These are phyloP conservation scores for Nephotettix cincticeps DNA, from an alignment of 1,140 invertebrate genomes.

Conservation along the genomic window DNA sequence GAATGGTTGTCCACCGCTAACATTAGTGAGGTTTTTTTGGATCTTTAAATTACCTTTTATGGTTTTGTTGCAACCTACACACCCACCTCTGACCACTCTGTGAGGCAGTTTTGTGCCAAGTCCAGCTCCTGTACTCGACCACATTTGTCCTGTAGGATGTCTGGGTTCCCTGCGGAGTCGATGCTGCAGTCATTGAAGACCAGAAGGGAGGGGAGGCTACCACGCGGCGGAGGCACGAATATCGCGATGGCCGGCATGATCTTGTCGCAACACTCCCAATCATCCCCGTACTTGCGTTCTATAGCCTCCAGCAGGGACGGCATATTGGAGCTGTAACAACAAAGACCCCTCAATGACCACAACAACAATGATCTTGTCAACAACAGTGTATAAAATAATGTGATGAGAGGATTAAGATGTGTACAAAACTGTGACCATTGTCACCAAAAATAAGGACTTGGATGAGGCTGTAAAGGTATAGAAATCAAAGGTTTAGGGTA, in stretches of 20 bases:
- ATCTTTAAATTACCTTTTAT: too few relatives aligned
- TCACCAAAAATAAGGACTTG: too few relatives aligned
- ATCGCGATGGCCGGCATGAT: slow-evolving; percentile 64
- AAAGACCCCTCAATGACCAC: too few relatives aligned
- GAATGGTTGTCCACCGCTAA: too few relatives aligned
- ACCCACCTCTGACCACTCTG: slow-evolving; percentile 77
- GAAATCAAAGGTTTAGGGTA: too few relatives aligned
- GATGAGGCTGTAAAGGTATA: too few relatives aligned
- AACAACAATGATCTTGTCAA: too few relatives aligned
- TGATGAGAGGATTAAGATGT: too few relatives aligned
- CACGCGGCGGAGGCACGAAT: slow-evolving; percentile 76
- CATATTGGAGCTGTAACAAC: slow-evolving; percentile 53
- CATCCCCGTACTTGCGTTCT: slow-evolving; percentile 77
- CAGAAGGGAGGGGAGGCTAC: slow-evolving; percentile 75
- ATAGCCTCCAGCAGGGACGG: slow-evolving; percentile 81
- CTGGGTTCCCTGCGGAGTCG: slow-evolving; percentile 75
- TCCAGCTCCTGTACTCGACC: slow-evolving; percentile 85
- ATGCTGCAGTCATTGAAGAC: slow-evolving; percentile 89
- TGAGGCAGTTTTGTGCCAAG: slow-evolving; percentile 84
- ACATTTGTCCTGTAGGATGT: slow-evolving; percentile 74
- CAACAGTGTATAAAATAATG: too few relatives aligned
- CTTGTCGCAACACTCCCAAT: slow-evolving; percentile 49
- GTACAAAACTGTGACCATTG: too few relatives aligned
- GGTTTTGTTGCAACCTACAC: too few relatives aligned
- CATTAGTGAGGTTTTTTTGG: too few relatives aligned